A percentile compares a stretch with the other conserved stretches of the same genome.
These are phyloP conservation scores for Muricea muricata DNA, from an alignment of 92 coral and sea anemone genomes.

Conservation along the genomic window DNA sequence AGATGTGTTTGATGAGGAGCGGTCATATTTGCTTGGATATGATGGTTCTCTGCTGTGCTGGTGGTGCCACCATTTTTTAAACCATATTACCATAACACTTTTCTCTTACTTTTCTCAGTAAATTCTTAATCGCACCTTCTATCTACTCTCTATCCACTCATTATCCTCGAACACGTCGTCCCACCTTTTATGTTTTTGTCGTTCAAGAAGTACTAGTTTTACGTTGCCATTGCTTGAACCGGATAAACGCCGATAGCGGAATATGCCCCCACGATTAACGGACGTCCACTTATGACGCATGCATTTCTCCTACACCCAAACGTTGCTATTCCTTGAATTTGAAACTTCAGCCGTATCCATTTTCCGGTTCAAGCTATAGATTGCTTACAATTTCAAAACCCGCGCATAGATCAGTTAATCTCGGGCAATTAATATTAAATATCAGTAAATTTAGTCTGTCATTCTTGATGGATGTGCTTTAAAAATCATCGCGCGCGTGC, in stretches of 20 bases:
- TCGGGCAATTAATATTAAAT: not conserved
- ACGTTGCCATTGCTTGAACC: not conserved
- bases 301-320: not conserved
- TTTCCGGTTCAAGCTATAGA: not conserved
- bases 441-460: not conserved
- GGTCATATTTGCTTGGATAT: constrained; percentile 20
- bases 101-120: constrained; percentile 14
- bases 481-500: no score
- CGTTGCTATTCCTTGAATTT: constrained; percentile 18
- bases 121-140: not conserved
- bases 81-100: constrained; percentile 36
- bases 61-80: not conserved
- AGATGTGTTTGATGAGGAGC: constrained; percentile 31
- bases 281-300: constrained; percentile 38
- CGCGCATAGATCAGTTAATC: not conserved
- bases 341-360: constrained; percentile 25
- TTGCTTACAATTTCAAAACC: not conserved
- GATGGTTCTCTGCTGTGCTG: not conserved
- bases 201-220: not conserved
- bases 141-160: constrained; percentile 12
- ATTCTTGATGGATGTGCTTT: constrained; percentile 1
- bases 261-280: constrained; percentile 31
- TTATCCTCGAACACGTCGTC: not conserved
- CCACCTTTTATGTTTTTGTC: constrained; percentile 26
- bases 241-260: not conserved